Evolutionary conservation across 2,113 vertebrate genomes (phyloP).

Genomic region (Catagonus wagneri): DNA sequence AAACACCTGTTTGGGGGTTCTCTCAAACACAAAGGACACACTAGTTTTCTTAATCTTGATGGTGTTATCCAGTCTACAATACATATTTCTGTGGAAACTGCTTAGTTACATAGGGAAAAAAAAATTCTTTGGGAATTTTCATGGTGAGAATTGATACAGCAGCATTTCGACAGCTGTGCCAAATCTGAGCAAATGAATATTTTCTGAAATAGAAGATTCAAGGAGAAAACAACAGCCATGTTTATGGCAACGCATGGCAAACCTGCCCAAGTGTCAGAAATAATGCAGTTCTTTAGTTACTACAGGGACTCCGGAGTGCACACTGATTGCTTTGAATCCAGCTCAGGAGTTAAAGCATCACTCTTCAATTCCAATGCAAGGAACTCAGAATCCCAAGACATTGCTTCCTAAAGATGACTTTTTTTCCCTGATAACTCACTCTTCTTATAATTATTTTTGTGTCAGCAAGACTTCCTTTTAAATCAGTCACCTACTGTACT

Average conservation of each 20-base stretch:
- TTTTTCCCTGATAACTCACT: background rate
- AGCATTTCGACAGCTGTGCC: slow-evolving; percentile 66
- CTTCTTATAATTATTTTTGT: slow-evolving; percentile 55
- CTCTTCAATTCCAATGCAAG: background rate
- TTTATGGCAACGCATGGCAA: slow-evolving; percentile 56
- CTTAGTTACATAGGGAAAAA: slow-evolving; percentile 47
- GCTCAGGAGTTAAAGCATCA: background rate
- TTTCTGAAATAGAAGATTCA: slow-evolving; percentile 52
- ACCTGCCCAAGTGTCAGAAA: slow-evolving; percentile 56
- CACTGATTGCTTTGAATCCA: slow-evolving; percentile 29
- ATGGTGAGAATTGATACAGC: slow-evolving; percentile 60
- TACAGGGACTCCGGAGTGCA: background rate
- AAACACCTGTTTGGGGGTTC: background rate
- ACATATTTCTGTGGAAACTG: slow-evolving; percentile 46
- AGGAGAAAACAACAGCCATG: slow-evolving; percentile 61
- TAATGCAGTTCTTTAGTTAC: slow-evolving; percentile 50
- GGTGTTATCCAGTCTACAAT: slow-evolving; percentile 32
- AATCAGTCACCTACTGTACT: slow-evolving; percentile 37
- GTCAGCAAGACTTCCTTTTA: slow-evolving; percentile 53
- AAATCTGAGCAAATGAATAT: slow-evolving; percentile 67
- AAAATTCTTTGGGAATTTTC: slow-evolving; percentile 65
- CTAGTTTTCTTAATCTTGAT: slow-evolving; percentile 45
- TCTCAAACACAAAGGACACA: slow-evolving; percentile 17
- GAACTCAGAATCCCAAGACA: background rate
- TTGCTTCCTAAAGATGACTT: background rate